Conservation (phyloP, 2,888 invertebrate species). For the Megaustenia siamemsis region DNA sequence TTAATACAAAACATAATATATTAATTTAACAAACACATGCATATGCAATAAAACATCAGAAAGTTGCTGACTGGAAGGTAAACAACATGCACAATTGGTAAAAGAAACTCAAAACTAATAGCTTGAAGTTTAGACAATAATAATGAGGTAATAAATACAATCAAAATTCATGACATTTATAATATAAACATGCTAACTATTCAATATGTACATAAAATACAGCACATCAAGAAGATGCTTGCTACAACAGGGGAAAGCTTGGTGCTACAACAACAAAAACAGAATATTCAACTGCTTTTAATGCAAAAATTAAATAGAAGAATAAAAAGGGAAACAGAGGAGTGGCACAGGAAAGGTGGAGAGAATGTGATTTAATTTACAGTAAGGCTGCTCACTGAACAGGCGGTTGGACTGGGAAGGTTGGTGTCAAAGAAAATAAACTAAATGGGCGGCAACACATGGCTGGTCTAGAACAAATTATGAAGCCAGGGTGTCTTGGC, state of each 20-base stretch:
- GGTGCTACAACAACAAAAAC: background rate
- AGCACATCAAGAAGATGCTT: no score
- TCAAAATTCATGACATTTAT: no score
- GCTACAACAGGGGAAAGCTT: background rate
- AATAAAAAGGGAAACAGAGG: background rate
- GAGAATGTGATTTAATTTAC: background rate
- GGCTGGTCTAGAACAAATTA: background rate
- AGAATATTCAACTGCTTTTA: background rate
- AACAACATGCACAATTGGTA: no score
- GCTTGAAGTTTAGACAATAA: no score
- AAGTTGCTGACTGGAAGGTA: no score
- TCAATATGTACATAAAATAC: no score
- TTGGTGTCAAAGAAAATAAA: background rate
- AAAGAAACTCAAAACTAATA: no score
- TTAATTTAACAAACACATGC: no score
- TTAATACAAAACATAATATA: no score
- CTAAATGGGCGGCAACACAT: constrained; percentile 8
- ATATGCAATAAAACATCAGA: no score
- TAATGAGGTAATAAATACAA: no score
- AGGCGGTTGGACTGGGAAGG: constrained; percentile 34
- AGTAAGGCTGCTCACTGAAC: constrained; percentile 8
- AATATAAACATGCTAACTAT: no score
- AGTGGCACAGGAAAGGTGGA: background rate
- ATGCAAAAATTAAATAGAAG: background rate
- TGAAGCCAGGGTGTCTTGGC: background rate